phyloP scores from a whole-genome alignment of 1,140 invertebrate species.

The Euwallacea fornicatus region DNA sequence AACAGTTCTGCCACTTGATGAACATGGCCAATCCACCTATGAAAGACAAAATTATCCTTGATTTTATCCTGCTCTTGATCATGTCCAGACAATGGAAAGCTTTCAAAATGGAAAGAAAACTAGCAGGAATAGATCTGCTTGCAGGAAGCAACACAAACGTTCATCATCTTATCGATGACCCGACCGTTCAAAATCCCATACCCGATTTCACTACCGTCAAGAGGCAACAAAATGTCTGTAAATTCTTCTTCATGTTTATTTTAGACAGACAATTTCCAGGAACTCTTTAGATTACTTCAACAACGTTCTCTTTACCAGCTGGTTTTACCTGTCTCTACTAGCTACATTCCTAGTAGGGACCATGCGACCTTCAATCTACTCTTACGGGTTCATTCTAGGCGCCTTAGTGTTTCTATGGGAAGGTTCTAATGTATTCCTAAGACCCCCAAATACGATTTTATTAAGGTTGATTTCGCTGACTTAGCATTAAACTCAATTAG shows the following conservation, averaged over 20 bases:
- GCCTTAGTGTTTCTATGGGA: slow-evolving; percentile 24
- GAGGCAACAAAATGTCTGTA: background rate
- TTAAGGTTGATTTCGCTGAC: background rate
- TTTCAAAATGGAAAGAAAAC: slow-evolving; percentile 13
- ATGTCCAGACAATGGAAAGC: slow-evolving; percentile 18
- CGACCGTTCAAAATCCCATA: slow-evolving; percentile 26
- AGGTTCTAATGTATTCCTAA: slow-evolving; percentile 19
- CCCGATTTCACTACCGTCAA: slow-evolving; percentile 26
- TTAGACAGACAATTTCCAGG: background rate
- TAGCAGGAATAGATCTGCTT: background rate
- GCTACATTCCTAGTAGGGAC: slow-evolving; percentile 23
- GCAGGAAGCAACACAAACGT: slow-evolving; percentile 28
- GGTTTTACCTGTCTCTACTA: slow-evolving; percentile 23
- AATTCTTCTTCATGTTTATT: background rate
- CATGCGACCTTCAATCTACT: slow-evolving; percentile 22
- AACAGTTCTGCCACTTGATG: slow-evolving; percentile 19
- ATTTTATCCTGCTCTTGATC: slow-evolving; percentile 21
- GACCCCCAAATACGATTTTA: slow-evolving; percentile 14
- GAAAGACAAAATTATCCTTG: slow-evolving; percentile 8
- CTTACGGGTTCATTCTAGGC: slow-evolving; percentile 22
- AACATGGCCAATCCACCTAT: slow-evolving; percentile 32
- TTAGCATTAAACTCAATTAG: background rate
- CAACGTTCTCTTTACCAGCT: slow-evolving; percentile 3
- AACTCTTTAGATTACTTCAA: slow-evolving; percentile 19
- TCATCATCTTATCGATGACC: slow-evolving; percentile 15